Percentiles rank a stretch among this genome's conserved stretches.
Evolutionary conservation across 2,113 vertebrate species (phyloP).

Genomic region (pig (Sus scrofa)): DNA sequence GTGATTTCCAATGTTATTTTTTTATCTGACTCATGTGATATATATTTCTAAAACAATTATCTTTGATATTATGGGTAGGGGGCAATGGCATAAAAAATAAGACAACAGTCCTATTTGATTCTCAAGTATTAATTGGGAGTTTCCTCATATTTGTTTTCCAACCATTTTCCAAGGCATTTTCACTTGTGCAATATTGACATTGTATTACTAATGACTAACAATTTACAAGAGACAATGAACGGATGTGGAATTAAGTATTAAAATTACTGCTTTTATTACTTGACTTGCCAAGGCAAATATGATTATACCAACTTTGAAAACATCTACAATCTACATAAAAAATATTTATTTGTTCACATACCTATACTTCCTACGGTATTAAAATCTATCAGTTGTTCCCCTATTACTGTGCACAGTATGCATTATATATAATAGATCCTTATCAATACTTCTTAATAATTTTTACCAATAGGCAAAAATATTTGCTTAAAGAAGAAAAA

Average conservation of each 20-base stretch:
- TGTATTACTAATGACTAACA: neutral
- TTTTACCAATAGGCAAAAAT: slow-evolving; percentile 22
- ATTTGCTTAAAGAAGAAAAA: slow-evolving; percentile 28
- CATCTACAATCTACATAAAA: neutral
- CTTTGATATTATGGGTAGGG: neutral
- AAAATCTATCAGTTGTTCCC: neutral
- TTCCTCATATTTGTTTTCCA: neutral
- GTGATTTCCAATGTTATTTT: neutral
- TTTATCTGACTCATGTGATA: neutral
- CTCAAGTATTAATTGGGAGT: neutral
- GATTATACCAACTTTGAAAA: neutral
- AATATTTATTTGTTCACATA: neutral
- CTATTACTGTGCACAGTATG: neutral
- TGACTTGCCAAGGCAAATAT: neutral
- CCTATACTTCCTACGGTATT: neutral
- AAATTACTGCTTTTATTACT: neutral
- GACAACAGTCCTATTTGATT: neutral
- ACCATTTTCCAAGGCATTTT: neutral
- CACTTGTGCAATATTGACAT: neutral
- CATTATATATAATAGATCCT: neutral
- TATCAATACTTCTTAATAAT: neutral
- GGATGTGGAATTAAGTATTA: neutral
- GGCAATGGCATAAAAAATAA: neutral
- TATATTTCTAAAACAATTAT: neutral
- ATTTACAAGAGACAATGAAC: neutral